Evolutionary conservation across 2,113 vertebrate species (phyloP).

Genomic region (Corynorhinus townsendii): DNA sequence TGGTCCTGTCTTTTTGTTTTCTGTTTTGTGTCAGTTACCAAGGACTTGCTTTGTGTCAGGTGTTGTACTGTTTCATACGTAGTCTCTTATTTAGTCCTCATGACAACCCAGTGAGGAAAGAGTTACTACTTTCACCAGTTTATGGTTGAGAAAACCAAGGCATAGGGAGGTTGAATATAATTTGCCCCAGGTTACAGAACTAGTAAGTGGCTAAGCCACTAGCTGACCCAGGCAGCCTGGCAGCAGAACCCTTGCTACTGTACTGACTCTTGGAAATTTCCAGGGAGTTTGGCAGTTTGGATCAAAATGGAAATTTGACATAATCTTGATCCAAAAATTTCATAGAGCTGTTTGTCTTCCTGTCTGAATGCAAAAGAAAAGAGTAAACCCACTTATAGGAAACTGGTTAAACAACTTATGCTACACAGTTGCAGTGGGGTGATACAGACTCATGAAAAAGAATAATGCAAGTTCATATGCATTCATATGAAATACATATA

Average conservation of each 20-base stretch:
- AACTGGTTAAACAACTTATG: neutral
- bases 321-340: neutral
- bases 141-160: neutral
- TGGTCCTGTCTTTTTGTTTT: neutral
- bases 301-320: neutral
- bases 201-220: neutral
- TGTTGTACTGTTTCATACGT: neutral
- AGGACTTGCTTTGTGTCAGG: neutral
- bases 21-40: neutral
- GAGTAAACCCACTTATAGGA: neutral
- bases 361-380: conserved; percentile 9
- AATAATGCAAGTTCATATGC: neutral
- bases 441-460: neutral
- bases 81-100: neutral
- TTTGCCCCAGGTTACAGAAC: neutral
- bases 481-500: neutral
- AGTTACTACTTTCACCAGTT: neutral
- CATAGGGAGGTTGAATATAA: neutral
- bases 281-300: neutral
- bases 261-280: neutral
- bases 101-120: neutral
- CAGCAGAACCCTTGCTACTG: neutral
- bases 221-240: neutral
- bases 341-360: neutral
- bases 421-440: neutral